Base-by-base conservation (phyloP, 2,797 vertebrate genomes). In the Stomatorhinus walkeri region DNA sequence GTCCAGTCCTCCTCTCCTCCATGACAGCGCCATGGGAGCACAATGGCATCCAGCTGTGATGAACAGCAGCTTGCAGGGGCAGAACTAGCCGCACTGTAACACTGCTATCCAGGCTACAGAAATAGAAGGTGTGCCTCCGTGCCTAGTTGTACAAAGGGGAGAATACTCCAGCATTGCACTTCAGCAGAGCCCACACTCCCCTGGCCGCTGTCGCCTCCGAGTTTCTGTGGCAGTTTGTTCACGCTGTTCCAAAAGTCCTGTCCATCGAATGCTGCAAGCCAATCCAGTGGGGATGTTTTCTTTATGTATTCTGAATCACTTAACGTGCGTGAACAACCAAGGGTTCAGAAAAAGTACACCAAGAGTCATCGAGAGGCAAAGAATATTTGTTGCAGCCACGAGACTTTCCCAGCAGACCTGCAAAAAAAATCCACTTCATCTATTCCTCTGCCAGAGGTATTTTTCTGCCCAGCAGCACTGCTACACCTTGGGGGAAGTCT, bases 11-110 rank as follows among this genome's bases (percentile, higher is more conserved):
- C 7, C 12, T 86, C 32, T 6, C 48, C 89, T 76, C 91, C 88
- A 84, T 76, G 87, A 89, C 87, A 28, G 49, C 76, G 40, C 88
- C 64, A 49, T 32, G 28, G 88, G 88, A 90, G 88, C 88, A 68
- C 89, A 90, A 76, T 88, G 49, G 88, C 88, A 89, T 85, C 68
- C 90, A 91, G 89, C 76, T 90, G 89, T 88, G 90, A 85, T 85
- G 85, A 91, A 90, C 32, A 32, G 85, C 88, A 87, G 88, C 88
- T 84, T 10, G 49, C 16, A 68, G 40, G 79, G 56, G 87, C 88
- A 88, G 59, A 88, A 51, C 52, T 81, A 43, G 40, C 89, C 79
- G 0, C 9, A 40, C 40, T 84, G 12, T 87, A 48, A 49, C 52
- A 36, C 46, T 64, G 2, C 40, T 49, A 52, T 84, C 40, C 28